phyloP scores from a whole-genome alignment of 2,888 invertebrate species.

The Lepidochrysops patricia region DNA sequence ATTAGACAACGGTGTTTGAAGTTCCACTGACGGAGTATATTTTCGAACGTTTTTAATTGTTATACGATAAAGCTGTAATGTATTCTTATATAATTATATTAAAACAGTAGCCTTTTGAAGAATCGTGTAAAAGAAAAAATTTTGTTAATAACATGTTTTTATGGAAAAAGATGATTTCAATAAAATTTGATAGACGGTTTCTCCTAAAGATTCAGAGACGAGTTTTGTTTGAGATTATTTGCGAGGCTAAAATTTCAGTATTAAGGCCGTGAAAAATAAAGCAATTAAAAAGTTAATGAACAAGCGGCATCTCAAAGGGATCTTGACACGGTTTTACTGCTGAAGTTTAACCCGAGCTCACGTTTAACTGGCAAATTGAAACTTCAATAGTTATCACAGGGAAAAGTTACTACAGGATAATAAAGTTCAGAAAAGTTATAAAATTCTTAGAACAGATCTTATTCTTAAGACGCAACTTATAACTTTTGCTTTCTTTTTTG shows the following conservation, averaged over 20 bases:
- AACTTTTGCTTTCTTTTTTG: not conserved
- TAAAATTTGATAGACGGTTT: not conserved
- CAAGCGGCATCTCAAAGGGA: not conserved
- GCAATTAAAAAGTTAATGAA: not conserved
- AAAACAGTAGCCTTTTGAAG: not conserved
- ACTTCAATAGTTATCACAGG: conserved; percentile 3
- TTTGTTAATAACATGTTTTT: not conserved
- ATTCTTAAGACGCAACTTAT: not conserved
- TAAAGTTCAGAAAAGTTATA: not conserved
- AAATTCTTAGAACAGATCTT: not conserved
- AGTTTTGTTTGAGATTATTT: not conserved
- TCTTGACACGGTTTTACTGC: not conserved
- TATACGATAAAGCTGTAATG: too few species aligned
- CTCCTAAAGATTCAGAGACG: not conserved
- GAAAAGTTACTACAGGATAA: not conserved
- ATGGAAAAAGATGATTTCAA: not conserved
- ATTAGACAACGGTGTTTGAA: not conserved
- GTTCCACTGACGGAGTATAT: not conserved
- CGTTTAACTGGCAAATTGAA: not conserved
- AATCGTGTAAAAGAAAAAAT: not conserved
- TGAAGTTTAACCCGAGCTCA: not conserved
- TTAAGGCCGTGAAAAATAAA: not conserved
- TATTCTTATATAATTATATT: not conserved
- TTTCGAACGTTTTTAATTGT: not conserved
- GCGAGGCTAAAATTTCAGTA: not conserved